phyloP scores from a whole-genome alignment of 1,140 invertebrate species.

The Solenopsis fugax region DNA sequence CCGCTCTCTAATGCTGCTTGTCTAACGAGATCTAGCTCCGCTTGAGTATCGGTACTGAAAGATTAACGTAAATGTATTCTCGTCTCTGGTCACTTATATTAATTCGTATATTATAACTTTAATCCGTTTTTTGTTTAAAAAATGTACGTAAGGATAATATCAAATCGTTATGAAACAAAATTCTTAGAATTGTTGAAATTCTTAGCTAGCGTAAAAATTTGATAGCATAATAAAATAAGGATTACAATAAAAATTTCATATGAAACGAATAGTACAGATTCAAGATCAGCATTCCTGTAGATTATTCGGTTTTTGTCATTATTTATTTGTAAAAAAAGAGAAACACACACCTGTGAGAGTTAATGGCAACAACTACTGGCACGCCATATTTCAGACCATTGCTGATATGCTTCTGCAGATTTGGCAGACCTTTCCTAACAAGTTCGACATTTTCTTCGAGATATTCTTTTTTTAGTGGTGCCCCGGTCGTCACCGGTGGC shows the following conservation, averaged over 20 bases:
- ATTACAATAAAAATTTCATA: not conserved
- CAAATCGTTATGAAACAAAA: not conserved
- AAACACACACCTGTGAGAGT: constrained; percentile 92
- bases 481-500: constrained; percentile 94
- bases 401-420: constrained; percentile 97
- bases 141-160: constrained; percentile 17
- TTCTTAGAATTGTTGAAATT: not conserved
- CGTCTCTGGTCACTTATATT: not conserved
- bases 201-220: not conserved
- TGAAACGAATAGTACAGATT: not conserved
- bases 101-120: not conserved
- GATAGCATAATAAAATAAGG: not conserved
- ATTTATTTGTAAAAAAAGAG: not conserved
- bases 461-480: constrained; percentile 94
- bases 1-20: constrained; percentile 91
- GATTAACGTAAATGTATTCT: not conserved
- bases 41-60: constrained; percentile 93
- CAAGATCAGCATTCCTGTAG: not conserved
- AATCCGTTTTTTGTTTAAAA: not conserved
- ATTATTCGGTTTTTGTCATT: not conserved
- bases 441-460: constrained; percentile 95
- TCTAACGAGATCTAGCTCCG: constrained; percentile 94
- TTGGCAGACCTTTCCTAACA: constrained; percentile 95
- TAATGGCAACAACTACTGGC: constrained; percentile 98
- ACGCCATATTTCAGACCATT: constrained; percentile 97